Conservation (phyloP, 2,113 vertebrate species). For the Hippolais icterina region DNA sequence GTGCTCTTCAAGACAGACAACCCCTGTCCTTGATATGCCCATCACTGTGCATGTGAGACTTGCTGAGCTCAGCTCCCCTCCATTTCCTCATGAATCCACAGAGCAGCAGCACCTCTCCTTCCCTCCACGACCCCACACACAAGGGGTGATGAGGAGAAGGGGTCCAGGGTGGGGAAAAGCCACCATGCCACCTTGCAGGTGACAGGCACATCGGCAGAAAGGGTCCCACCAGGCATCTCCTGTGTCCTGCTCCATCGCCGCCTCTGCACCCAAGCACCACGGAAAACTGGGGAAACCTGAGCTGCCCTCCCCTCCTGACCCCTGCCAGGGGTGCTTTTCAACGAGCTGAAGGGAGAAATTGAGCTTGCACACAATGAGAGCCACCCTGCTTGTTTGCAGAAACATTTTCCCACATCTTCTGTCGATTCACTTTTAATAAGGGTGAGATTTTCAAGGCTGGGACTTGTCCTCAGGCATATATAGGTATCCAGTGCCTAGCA, state of each 20-base stretch:
- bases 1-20: neutral
- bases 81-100: neutral
- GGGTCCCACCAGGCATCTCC: neutral
- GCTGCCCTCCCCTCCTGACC: neutral
- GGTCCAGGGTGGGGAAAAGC: neutral
- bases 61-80: neutral
- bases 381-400: neutral
- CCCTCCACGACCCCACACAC: neutral
- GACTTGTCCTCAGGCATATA: neutral
- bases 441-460: neutral
- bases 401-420: neutral
- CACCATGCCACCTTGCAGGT: neutral
- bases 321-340: neutral
- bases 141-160: neutral
- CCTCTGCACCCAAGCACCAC: neutral
- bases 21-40: accelerated
- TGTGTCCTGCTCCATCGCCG: accelerated
- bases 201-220: neutral
- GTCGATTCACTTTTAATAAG: neutral
- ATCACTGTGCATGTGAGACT: accelerated
- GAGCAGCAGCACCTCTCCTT: neutral
- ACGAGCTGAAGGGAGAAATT: neutral
- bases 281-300: neutral
- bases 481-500: neutral
- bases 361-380: neutral